phyloP scores from a whole-genome alignment of 2,888 invertebrate species.

The Agrotis exclamationis region DNA sequence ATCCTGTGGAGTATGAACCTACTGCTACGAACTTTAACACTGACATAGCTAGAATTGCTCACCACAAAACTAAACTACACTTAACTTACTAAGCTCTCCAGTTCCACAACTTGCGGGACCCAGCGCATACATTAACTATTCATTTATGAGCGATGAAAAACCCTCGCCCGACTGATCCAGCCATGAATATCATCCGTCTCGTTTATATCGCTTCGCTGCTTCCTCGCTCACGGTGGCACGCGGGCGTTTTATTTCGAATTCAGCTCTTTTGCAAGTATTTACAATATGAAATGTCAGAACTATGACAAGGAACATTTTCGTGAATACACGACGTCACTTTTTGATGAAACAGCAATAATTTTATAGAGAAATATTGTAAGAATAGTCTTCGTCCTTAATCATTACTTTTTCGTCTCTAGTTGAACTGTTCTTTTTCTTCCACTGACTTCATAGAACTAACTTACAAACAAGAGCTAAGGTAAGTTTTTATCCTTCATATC shows the following conservation, averaged over 20 bases:
- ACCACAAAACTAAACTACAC: not conserved
- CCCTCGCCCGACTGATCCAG: constrained; percentile 21
- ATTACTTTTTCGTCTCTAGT: not conserved
- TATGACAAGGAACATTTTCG: not conserved
- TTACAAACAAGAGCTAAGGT: constrained; percentile 6
- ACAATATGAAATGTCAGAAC: constrained; percentile 13
- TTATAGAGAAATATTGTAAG: not conserved
- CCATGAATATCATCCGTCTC: constrained; percentile 46
- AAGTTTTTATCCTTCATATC: constrained; percentile 18
- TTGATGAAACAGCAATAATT: not conserved
- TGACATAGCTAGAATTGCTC: not conserved
- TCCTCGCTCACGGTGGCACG: constrained; percentile 13
- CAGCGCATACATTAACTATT: constrained; percentile 51
- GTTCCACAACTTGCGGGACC: constrained; percentile 1
- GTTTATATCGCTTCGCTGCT: constrained; percentile 27
- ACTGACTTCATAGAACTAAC: not conserved
- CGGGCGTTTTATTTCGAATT: constrained; percentile 27
- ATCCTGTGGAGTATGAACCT: not conserved
- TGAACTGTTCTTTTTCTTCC: not conserved
- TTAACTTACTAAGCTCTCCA: not conserved
- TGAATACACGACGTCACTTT: not conserved
- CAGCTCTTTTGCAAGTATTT: constrained; percentile 18
- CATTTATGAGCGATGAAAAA: constrained; percentile 52
- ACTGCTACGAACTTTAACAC: not conserved
- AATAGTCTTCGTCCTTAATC: not conserved